Evolutionary conservation across 2,797 vertebrate species (phyloP), one percentile per base, ranked within the genome.

Genomic region (Merluccius polli): DNA sequence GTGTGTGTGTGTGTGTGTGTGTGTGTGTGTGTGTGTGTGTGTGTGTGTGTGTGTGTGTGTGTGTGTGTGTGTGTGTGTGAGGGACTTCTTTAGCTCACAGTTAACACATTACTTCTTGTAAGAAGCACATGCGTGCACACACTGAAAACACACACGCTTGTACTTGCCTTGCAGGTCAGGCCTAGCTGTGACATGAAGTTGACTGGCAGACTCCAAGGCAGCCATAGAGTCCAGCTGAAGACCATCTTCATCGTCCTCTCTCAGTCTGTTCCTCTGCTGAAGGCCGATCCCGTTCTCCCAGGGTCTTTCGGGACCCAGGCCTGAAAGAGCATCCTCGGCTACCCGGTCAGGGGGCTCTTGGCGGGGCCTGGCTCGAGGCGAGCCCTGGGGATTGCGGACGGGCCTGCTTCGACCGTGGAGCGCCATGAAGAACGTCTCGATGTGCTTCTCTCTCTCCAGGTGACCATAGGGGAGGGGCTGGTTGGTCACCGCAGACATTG

Each of bases 371-470:
- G 82, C 59, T 67, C 21, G 52, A 48, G 71, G 21, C n/a, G 81
- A 78, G 63, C 75, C 76, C 59, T 79, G 88, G 5, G 77, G 63
- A 48, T 89, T 81, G 24, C 79, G 72, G 0, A 82, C 75, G 15
- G 83, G 80, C 9, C 84, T 85, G 16, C 85, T 81, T 32, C 69
- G 81, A 30, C 84, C 82, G 70, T 87, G 87, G 74, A 93, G 91
- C 75, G 90, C 86, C 75, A 82, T 90, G 78, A 92, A 89, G 32
- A 91, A 85, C 81, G 86, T 87, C 79, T 93, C 89, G 72, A 96
- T 94, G 83, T 95, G 95, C 72, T 91, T 94, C 79, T 95, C 95
- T 75, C 95, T 89, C 79, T 92, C 90, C 78, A 95, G 91, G 21
- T 75, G 78, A 29, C 90, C 90, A 24, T 92, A 92, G 4, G 94